These are phyloP conservation scores for Paratilapia polleni DNA, from an alignment of 2,113 vertebrate genomes.

Conservation along the genomic window DNA sequence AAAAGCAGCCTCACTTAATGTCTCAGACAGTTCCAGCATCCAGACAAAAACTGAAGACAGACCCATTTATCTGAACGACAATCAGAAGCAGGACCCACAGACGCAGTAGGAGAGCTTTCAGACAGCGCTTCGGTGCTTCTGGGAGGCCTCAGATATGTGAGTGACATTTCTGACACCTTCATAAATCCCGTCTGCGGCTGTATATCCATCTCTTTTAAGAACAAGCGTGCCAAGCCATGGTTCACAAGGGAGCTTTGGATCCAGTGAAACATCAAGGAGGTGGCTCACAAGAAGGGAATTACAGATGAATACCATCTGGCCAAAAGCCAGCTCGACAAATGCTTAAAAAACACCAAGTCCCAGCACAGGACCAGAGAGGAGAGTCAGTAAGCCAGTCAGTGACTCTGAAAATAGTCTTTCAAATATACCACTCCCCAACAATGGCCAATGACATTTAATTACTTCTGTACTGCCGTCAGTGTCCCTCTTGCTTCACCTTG, in stretches of 20 bases:
- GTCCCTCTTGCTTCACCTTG: conserved; percentile 58
- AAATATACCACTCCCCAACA: conserved; percentile 43
- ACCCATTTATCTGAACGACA: conserved; percentile 15
- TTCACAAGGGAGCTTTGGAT: conserved; percentile 11
- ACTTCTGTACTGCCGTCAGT: conserved; percentile 56
- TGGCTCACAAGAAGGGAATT: conserved; percentile 28
- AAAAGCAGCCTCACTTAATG: conserved; percentile 16
- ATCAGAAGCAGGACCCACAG: conserved; percentile 25
- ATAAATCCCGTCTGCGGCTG: conserved; percentile 35
- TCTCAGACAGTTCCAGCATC: conserved; percentile 27
- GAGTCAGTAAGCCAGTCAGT: conserved; percentile 34
- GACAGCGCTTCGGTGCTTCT: background rate
- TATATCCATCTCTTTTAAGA: conserved; percentile 20
- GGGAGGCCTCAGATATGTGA: conserved; percentile 30
- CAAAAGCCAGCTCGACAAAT: conserved; percentile 45
- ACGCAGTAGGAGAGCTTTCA: conserved; percentile 36
- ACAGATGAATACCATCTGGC: conserved; percentile 53
- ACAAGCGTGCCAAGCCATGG: conserved; percentile 22
- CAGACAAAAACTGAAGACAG: conserved; percentile 29
- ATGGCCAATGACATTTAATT: conserved; percentile 69
- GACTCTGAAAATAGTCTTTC: conserved; percentile 57
- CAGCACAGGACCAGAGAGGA: conserved; percentile 34
- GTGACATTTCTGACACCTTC: conserved; percentile 44
- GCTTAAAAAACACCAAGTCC: conserved; percentile 36
- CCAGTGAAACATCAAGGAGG: conserved; percentile 50